Base-by-base conservation (phyloP, 2,113 vertebrate species). In the Willisornis vidua region DNA sequence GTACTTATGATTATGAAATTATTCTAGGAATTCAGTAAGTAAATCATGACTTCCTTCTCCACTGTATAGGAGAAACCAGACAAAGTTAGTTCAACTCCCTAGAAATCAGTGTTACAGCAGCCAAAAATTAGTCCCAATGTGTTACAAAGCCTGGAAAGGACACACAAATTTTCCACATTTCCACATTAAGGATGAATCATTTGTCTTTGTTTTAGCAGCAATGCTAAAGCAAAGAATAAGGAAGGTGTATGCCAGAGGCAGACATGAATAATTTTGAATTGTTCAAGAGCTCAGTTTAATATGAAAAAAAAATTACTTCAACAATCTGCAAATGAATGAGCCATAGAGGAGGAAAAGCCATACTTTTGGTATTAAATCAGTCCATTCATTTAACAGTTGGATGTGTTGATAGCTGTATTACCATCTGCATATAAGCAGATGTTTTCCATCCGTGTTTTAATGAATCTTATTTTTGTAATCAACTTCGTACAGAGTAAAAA, bases 201-300 rank as follows among this genome's bases (percentile, higher is more conserved):
- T 74, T 63, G 28, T 78, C 94, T 96, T 97, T 97, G 92, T 97
- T 97, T 96, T 92, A 97, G 89, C 85, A 85, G 52, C 20, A 55
- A 55, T 59, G 28, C 8, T 78, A 92, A 95, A 91, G 94, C 86
- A 96, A 84, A 94, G 93, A 89, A 87, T 54, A 94, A 58, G 89
- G 87, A 94, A 96, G 91, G 95, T 97, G 1, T 43, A 86, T 85
- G 93, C 96, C 78, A 92, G 89, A 80, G 73, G 37, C 93, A 59
- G 23, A 66, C 45, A 85, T 85, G 51, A 93, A 77, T 95, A 35
- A 77, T 85, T 94, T 61, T 63, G 46, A 52, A 94, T 80, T 85
- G 75, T 67, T 83, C 57, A 96, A 90, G 74, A 96, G 43, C n/a
- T 80, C 54, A 10, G 25, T 92, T 93, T 88, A 73, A 89, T 87